Percentiles rank a stretch among this genome's conserved stretches.
Evolutionary conservation across 2,888 invertebrate species (phyloP).

Genomic region (Druceiella hillmani): DNA sequence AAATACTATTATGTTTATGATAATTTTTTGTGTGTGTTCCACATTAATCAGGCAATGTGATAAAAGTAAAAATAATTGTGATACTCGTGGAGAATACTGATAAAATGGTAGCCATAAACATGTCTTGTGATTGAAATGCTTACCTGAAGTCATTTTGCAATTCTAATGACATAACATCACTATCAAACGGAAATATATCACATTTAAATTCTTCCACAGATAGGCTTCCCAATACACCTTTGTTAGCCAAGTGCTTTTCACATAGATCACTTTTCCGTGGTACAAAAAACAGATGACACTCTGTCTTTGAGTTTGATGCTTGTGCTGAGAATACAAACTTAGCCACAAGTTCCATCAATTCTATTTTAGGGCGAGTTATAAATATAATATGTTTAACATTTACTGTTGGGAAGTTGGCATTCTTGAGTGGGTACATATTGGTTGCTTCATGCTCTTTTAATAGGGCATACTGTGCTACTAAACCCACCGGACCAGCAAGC

Average conservation of each 20-base stretch:
- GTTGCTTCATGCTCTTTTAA: constrained; percentile 78
- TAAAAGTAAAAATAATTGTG: too few species aligned
- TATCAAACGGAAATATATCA: constrained; percentile 86
- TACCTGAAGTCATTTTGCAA: constrained; percentile 72
- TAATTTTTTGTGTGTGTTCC: too few species aligned
- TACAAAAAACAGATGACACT: constrained; percentile 86
- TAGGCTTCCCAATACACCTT: constrained; percentile 74
- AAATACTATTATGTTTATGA: too few species aligned
- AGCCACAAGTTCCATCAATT: constrained; percentile 79
- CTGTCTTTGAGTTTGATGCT: constrained; percentile 49
- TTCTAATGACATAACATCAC: constrained; percentile 91
- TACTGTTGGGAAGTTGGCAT: constrained; percentile 61
- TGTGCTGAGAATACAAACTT: constrained; percentile 54
- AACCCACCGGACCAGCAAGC: constrained; percentile 77
- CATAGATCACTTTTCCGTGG: constrained; percentile 84
- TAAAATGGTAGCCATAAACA: too few species aligned
- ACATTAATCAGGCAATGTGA: too few species aligned
- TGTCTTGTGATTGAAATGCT: constrained; percentile 20
- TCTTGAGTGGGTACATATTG: constrained; percentile 73
- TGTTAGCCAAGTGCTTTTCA: constrained; percentile 76
- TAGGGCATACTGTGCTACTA: constrained; percentile 75
- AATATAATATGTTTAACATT: constrained; percentile 84
- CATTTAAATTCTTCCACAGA: constrained; percentile 79
- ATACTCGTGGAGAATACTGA: too few species aligned
- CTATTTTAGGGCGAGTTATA: constrained; percentile 75